Percentiles rank a stretch among this genome's conserved stretches.
phyloP scores from a whole-genome alignment of 2,113 vertebrate genomes.

The Charadrius vociferus region DNA sequence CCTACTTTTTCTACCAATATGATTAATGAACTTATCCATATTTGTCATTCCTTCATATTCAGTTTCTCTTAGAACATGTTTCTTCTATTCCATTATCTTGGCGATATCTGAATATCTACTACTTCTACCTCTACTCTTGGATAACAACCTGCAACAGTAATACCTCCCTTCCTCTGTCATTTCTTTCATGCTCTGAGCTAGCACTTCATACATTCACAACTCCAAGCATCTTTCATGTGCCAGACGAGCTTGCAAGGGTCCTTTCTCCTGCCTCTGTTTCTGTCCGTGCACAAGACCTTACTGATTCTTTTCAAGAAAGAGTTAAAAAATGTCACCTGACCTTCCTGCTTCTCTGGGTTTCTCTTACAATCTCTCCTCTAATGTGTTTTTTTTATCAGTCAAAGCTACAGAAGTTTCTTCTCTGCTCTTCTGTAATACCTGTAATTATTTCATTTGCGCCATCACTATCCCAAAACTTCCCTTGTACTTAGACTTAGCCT shows the following conservation, averaged over 20 bases:
- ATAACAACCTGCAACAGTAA: background rate
- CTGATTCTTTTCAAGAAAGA: background rate
- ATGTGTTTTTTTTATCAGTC: background rate
- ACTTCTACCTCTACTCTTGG: background rate
- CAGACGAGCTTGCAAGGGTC: background rate
- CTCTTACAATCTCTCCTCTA: background rate
- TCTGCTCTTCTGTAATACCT: background rate
- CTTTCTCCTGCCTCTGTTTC: background rate
- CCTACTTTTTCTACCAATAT: background rate
- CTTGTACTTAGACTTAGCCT: background rate
- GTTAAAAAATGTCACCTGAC: background rate
- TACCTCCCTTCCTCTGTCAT: background rate
- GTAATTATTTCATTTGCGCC: background rate
- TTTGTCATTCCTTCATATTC: background rate
- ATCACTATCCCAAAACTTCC: background rate
- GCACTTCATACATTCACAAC: background rate
- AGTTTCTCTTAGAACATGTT: background rate
- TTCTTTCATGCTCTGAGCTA: background rate
- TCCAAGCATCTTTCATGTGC: background rate
- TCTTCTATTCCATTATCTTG: background rate
- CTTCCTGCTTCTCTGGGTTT: background rate
- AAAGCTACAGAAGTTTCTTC: background rate
- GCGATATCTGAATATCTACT: background rate
- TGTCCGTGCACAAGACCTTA: background rate
- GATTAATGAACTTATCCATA: background rate